Percentiles rank a stretch among this genome's conserved stretches.
phyloP scores from a whole-genome alignment of 2,797 vertebrate species.

The Vultur gryphus region DNA sequence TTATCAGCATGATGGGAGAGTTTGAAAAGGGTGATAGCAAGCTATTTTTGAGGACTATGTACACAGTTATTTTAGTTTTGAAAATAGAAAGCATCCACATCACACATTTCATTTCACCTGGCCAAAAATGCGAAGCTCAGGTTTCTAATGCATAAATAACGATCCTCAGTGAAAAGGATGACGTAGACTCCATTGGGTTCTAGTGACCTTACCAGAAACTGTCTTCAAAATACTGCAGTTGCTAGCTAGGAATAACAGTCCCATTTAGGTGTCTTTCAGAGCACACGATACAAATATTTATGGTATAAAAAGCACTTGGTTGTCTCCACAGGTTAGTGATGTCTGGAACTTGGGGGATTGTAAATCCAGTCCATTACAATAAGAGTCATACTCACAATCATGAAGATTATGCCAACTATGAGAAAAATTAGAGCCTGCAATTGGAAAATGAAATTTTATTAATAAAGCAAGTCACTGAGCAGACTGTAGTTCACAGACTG shows the following conservation, averaged over 20 bases:
- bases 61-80: constrained; percentile 13
- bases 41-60: constrained; percentile 9
- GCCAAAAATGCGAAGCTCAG: constrained; percentile 34
- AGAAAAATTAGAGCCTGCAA: constrained; percentile 88
- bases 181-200: constrained; percentile 27
- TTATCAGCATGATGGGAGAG: not conserved
- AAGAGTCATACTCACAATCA: constrained; percentile 93
- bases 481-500: not conserved
- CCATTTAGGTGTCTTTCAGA: constrained; percentile 49
- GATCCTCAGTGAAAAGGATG: constrained; percentile 33
- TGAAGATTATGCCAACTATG: constrained; percentile 88
- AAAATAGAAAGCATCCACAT: constrained; percentile 32
- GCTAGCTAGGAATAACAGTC: constrained; percentile 58
- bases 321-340: constrained; percentile 79
- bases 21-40: not conserved
- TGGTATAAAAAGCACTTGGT: not conserved
- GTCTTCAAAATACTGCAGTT: constrained; percentile 68
- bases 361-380: constrained; percentile 94
- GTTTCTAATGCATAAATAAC: constrained; percentile 60
- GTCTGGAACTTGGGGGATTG: constrained; percentile 80
- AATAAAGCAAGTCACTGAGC: not conserved
- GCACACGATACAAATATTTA: constrained; percentile 45
- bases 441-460: constrained; percentile 18
- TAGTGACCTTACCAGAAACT: constrained; percentile 59
- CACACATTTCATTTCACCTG: constrained; percentile 40